Percentiles rank a stretch among this genome's conserved stretches.
These are phyloP conservation scores for Urophycis tenuis DNA, from an alignment of 2,797 vertebrate genomes.

Conservation along the genomic window DNA sequence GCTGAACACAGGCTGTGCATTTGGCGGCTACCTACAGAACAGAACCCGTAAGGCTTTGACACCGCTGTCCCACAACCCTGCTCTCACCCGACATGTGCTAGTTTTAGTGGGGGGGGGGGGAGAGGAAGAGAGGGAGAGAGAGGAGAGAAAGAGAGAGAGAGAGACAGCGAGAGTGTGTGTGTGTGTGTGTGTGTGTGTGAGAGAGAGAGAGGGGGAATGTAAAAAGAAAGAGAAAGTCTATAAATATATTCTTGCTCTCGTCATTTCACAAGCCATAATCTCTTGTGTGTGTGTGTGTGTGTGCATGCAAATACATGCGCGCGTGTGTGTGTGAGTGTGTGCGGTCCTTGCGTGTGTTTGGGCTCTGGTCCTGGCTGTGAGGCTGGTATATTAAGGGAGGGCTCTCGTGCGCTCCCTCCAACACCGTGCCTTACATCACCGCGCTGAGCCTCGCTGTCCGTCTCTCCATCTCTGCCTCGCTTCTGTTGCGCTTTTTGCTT, in stretches of 20 bases:
- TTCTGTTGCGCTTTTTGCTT: background rate
- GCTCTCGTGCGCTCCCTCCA: conserved; percentile 39
- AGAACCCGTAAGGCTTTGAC: no score
- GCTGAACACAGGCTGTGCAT: background rate
- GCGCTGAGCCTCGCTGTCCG: background rate
- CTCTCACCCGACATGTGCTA: conserved; percentile 40
- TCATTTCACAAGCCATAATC: conserved; percentile 34
- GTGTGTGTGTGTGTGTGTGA: no score
- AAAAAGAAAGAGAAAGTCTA: conserved; percentile 41
- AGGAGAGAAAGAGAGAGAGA: background rate
- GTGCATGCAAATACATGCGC: conserved; percentile 18
- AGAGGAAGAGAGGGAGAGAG: background rate
- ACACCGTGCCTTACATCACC: conserved; percentile 51
- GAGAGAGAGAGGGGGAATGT: background rate
- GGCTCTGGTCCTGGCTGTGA: conserved; percentile 10
- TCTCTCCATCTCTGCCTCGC: background rate
- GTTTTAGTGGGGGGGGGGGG: conserved; percentile 38
- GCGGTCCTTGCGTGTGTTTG: conserved; percentile 3
- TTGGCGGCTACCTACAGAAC: background rate
- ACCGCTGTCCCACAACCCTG: background rate
- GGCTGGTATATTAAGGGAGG: conserved; percentile 49
- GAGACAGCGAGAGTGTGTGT: no score
- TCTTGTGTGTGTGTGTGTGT: background rate
- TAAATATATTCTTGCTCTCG: conserved; percentile 56
- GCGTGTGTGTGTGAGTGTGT: conserved; percentile 11